Evolutionary conservation across 2,113 vertebrate species (phyloP).

Genomic region (Scortum barcoo): DNA sequence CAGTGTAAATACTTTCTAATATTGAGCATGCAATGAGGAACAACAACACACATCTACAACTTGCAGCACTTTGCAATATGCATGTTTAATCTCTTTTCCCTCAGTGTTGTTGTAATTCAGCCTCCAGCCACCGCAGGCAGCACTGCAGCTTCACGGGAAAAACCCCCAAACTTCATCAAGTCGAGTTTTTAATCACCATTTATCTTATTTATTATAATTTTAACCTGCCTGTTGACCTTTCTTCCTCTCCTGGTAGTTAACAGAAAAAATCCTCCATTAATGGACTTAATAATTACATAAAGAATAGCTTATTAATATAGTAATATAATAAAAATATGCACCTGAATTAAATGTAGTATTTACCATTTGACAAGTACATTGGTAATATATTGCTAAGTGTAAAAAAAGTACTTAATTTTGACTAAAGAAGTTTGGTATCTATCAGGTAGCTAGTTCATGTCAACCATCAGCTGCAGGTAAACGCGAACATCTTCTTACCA

Average conservation of each 20-base stretch:
- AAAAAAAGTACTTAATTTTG: neutral
- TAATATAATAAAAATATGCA: neutral
- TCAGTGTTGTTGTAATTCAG: slow-evolving; percentile 13
- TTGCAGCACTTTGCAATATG: neutral
- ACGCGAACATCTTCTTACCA: slow-evolving; percentile 53
- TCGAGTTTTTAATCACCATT: too few relatives aligned
- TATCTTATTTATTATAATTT: neutral
- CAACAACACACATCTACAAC: neutral
- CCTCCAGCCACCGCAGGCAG: slow-evolving; percentile 5
- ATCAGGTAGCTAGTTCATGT: too few relatives aligned
- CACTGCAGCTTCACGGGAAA: too few relatives aligned
- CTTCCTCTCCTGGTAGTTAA: neutral
- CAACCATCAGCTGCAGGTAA: neutral
- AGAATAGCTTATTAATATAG: neutral
- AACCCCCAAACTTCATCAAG: too few relatives aligned
- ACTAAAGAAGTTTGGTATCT: too few relatives aligned
- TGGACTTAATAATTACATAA: neutral
- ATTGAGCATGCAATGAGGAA: neutral
- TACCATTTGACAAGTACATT: neutral
- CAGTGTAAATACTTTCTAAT: neutral
- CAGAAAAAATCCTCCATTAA: neutral
- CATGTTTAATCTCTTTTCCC: neutral
- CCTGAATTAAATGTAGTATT: neutral
- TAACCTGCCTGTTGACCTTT: too few relatives aligned
- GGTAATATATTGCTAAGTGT: neutral